phyloP scores from a whole-genome alignment of 2,888 invertebrate genomes.

The Drosophila algonquin region DNA sequence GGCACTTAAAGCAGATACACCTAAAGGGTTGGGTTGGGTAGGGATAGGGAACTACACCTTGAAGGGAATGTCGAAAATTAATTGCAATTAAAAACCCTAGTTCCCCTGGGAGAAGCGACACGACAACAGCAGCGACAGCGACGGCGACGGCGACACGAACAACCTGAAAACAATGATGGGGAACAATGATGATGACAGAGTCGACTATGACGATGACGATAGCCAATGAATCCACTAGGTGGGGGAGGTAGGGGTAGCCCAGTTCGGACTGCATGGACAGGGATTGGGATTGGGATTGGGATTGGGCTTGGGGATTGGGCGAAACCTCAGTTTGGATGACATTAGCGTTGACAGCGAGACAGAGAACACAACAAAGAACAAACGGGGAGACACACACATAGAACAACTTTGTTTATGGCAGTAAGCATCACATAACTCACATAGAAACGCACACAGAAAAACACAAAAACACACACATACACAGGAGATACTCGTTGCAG shows the following conservation, averaged over 20 bases:
- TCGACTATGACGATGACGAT: slow-evolving; percentile 42
- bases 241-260: slow-evolving; percentile 2
- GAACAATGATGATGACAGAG: slow-evolving; percentile 24
- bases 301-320: slow-evolving; percentile 9
- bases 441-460: slow-evolving; percentile 4
- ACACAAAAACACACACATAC: background rate
- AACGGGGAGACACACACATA: slow-evolving; percentile 18
- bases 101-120: slow-evolving; percentile 33
- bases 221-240: slow-evolving; percentile 4
- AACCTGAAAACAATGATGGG: slow-evolving; percentile 3
- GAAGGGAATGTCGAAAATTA: slow-evolving; percentile 46
- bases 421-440: slow-evolving; percentile 64
- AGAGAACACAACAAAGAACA: slow-evolving; percentile 11
- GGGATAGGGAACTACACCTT: too few relatives aligned
- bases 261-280: slow-evolving; percentile 31
- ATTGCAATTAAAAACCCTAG: slow-evolving; percentile 65
- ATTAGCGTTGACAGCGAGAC: slow-evolving; percentile 69
- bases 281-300: background rate
- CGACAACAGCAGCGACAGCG: background rate
- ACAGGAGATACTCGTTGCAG: background rate
- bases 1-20: slow-evolving; percentile 23
- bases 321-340: slow-evolving; percentile 60
- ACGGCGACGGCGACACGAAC: background rate
- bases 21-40: background rate
- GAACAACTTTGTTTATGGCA: slow-evolving; percentile 70